Evolutionary conservation across 2,113 vertebrate genomes (phyloP).

Genomic region (Phrynosoma blainvillii): DNA sequence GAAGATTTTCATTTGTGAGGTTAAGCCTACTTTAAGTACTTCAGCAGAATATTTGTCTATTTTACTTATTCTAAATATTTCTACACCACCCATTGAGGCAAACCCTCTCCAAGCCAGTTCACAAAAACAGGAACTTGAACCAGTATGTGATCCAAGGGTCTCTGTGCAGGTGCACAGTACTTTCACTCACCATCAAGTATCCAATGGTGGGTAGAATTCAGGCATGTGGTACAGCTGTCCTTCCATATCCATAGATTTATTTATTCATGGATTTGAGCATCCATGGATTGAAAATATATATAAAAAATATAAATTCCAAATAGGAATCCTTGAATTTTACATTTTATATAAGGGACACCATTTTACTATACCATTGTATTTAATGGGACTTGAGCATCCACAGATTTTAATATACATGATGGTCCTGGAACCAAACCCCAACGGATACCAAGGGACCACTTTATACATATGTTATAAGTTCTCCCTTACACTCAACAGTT

Average conservation of each 20-base stretch:
- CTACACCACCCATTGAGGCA: too few relatives aligned
- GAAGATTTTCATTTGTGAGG: slow-evolving; percentile 1
- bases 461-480: neutral
- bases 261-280: too few relatives aligned
- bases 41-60: neutral
- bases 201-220: neutral
- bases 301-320: too few relatives aligned
- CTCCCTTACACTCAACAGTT: neutral
- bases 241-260: too few relatives aligned
- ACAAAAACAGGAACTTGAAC: neutral
- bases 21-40: neutral
- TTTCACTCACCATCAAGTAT: neutral
- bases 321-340: too few relatives aligned
- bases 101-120: neutral
- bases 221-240: neutral
- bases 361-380: too few relatives aligned
- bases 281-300: too few relatives aligned
- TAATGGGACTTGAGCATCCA: too few relatives aligned
- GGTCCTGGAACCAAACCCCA: too few relatives aligned
- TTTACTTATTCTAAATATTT: neutral
- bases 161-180: neutral
- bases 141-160: neutral
- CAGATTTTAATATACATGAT: too few relatives aligned
- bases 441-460: too few relatives aligned
- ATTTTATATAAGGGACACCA: too few relatives aligned